Base-by-base conservation (phyloP, 2,888 invertebrate genomes). In the Pyrrhia umbra region DNA sequence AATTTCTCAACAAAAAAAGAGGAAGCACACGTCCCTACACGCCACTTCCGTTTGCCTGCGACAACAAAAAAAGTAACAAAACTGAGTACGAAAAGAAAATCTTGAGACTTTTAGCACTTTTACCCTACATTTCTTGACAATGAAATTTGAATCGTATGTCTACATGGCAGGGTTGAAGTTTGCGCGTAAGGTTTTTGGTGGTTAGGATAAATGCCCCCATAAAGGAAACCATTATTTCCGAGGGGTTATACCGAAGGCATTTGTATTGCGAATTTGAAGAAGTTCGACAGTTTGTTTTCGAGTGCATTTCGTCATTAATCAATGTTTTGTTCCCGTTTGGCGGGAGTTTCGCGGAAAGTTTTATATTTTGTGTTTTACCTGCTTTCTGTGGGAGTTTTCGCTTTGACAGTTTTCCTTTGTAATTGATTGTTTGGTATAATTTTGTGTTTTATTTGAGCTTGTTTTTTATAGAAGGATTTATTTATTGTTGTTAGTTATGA, bases 291-390 rank as follows among this genome's bases (percentile, higher is more conserved):
- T 95, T 94, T 93, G 94, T 93, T 92, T 90, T 91, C 94, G 92
- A 95, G 95, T 95, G 95, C 95, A 95, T 95, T 95, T 93, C 81
- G 86, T 93, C 93, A 95, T 95, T 93, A 92, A 95, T 94, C 92
- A 95, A 91, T 92, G 93, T 93, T 94, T 94, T 94, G 94, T 95
- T 94, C 87, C 84, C 83, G 81, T 85, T 84, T 70, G 80, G 75
- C 68, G 78, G 77, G 79, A 84, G 88, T 91, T 91, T 50, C 69
- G 42, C 55, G 30, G 63, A n/a, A 75, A 77, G 45, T 80, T 80
- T 91, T 92, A 88, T 90, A 88, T 90, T 91, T 92, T 85, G 85
- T 86, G 90, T 91, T 92, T 90, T 91, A 94, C 93, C 94, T 93
- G 94, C 88, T 93, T 89, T 84, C 85, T 59, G 84, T 70, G 82